Evolutionary conservation across 2,797 vertebrate species (phyloP), one percentile per base, ranked within the genome.

Genomic region (Carduelis carduelis): DNA sequence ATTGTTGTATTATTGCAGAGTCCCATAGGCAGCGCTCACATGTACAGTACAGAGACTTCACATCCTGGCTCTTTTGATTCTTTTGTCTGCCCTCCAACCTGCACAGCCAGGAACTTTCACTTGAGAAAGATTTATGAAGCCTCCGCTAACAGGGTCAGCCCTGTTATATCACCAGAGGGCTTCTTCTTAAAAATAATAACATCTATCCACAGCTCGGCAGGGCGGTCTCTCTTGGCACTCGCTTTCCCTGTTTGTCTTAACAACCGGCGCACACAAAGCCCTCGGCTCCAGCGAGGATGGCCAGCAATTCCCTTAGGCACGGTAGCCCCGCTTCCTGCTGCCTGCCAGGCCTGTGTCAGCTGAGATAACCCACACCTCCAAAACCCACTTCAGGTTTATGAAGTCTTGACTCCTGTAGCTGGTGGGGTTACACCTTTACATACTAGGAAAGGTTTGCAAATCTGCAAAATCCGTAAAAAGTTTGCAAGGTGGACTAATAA

Each of bases 71-170:
- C 96, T 97, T 98, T 97, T 93, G 98, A 98, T 98, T 99, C 98
- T 98, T 99, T 98, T 98, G 98, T 98, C 98, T 71, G 87, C 98
- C 98, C 98, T 98, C 98, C 98, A 99, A 98, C 98, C 98, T 98
- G 98, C 98, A 22, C 59, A 94, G 98, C 98, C 98, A 99, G 98
- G 98, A 99, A 98, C 98, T 98, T 97, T 98, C 98, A 98, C 98
- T 98, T 98, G 93, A 97, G 92, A 97, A 98, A 99, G 99, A 99
- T 99, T 99, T 99, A 99, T 99, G 98, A 97, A 98, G 98, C 97
- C 97, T 98, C 95, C 41, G 50, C 97, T 97, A 97, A 96, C 98
- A 98, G 97, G 98, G 98, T 98, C 98, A 98, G 97, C 95, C 97
- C 97, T 97, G 95, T 98, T 98, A 97, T 98, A 98, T 98, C 98